Percentiles rank a stretch among this genome's conserved stretches.
Conservation (phyloP, 2,888 invertebrate species). For the Drosophila cracens region DNA sequence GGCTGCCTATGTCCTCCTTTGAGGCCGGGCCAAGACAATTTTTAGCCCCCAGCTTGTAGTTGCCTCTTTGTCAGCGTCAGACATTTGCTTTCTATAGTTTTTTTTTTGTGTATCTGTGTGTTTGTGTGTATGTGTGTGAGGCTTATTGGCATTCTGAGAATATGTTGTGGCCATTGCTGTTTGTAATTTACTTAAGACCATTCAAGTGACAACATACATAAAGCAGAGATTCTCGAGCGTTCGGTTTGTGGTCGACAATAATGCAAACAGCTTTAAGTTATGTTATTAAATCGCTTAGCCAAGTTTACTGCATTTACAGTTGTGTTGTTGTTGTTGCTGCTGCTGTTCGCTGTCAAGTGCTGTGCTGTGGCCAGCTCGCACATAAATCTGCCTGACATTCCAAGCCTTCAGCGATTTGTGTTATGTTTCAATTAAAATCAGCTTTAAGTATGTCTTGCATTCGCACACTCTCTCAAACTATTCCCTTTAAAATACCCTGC, state of each 20-base stretch:
- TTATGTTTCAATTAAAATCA: conserved; percentile 42
- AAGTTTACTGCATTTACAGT: conserved; percentile 2
- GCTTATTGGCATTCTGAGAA: conserved; percentile 54
- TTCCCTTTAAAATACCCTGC: background rate
- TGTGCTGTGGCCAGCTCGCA: conserved; percentile 24
- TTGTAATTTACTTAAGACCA: conserved; percentile 73
- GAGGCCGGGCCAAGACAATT: conserved; percentile 38
- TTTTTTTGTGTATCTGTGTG: conserved; percentile 23
- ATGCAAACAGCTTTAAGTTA: conserved; percentile 51
- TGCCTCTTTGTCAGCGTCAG: conserved; percentile 22
- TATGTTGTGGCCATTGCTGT: conserved; percentile 51
- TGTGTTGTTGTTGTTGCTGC: background rate
- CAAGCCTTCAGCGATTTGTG: conserved; percentile 15
- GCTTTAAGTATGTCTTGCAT: conserved; percentile 2
- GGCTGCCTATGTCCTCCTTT: conserved; percentile 65
- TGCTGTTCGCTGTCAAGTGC: background rate
- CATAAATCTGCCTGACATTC: conserved; percentile 46
- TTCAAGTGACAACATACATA: conserved; percentile 58
- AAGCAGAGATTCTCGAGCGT: conserved; percentile 10
- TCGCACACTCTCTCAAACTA: background rate
- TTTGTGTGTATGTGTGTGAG: conserved; percentile 31
- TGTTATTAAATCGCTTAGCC: conserved; percentile 53
- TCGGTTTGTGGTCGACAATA: conserved; percentile 14
- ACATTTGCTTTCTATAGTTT: conserved; percentile 19
- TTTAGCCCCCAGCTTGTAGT: conserved; percentile 8